A percentile compares a stretch with the other conserved stretches of the same genome.
Conservation (phyloP, 2,113 vertebrate genomes). For the Echinops telfairi region DNA sequence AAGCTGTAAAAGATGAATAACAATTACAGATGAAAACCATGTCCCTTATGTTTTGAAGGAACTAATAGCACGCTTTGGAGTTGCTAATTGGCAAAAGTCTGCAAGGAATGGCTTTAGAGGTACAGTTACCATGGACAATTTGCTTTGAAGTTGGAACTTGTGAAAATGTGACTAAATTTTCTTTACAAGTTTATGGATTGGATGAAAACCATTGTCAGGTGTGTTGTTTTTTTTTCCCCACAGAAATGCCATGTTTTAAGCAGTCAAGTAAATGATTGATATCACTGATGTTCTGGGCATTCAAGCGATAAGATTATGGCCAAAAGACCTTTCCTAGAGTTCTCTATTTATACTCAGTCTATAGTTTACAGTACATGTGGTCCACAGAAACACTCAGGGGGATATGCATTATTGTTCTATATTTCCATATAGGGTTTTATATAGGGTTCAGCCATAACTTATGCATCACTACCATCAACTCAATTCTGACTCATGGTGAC, state of each 20-base stretch:
- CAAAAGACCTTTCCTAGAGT: background rate
- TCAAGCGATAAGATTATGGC: constrained; percentile 44
- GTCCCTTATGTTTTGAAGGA: constrained; percentile 87
- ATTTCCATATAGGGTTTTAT: background rate
- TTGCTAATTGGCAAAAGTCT: constrained; percentile 93
- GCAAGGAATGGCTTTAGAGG: constrained; percentile 89
- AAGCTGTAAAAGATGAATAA: constrained; percentile 85
- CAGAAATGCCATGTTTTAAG: constrained; percentile 78
- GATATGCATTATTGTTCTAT: background rate
- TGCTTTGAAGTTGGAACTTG: constrained; percentile 92
- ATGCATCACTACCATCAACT: no score
- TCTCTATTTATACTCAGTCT: background rate
- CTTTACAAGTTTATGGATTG: constrained; percentile 79
- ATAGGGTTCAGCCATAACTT: background rate
- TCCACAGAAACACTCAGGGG: background rate
- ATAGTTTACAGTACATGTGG: background rate
- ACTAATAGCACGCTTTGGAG: constrained; percentile 91
- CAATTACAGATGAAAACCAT: constrained; percentile 85
- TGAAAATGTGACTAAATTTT: constrained; percentile 88
- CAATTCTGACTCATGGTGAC: no score
- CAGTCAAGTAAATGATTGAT: constrained; percentile 78
- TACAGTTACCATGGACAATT: constrained; percentile 89
- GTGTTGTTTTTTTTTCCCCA: constrained; percentile 74
- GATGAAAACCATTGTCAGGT: constrained; percentile 83
- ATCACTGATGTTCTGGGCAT: constrained; percentile 64